Percentiles rank a stretch among this genome's conserved stretches.
Evolutionary conservation across 2,113 vertebrate species (phyloP).

Genomic region (Neodon shergylaensis): DNA sequence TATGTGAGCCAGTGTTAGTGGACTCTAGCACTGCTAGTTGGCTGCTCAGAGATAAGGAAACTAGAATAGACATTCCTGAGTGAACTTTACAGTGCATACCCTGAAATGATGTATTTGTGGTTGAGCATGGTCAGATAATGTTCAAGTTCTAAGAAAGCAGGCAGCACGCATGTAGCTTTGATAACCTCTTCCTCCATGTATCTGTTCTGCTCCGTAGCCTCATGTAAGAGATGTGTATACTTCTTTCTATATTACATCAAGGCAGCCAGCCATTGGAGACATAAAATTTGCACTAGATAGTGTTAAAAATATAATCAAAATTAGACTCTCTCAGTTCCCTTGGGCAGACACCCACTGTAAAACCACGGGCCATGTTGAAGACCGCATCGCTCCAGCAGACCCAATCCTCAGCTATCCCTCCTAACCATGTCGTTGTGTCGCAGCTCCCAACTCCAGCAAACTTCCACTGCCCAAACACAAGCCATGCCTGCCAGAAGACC

Average conservation of each 20-base stretch:
- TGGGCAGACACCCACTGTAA: neutral
- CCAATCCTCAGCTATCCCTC: neutral
- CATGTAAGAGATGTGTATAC: neutral
- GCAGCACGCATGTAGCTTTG: neutral
- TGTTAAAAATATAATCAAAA: neutral
- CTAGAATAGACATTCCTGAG: neutral
- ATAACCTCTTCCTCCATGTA: neutral
- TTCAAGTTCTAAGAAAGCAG: neutral
- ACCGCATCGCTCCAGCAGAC: neutral
- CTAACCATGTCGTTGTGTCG: too few species aligned
- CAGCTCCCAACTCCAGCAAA: neutral
- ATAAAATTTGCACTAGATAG: neutral
- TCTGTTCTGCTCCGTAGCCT: neutral
- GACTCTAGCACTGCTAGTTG: neutral
- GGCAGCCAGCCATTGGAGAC: neutral
- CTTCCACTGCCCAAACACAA: neutral
- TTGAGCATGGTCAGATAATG: neutral
- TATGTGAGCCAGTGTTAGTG: neutral
- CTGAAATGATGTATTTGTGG: neutral
- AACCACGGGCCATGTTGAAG: neutral
- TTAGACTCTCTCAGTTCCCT: neutral
- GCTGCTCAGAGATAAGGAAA: neutral
- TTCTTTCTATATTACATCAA: neutral
- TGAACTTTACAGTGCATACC: neutral
- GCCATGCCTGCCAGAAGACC: neutral